Conservation (phyloP, 1,140 invertebrate species). For the Aphelinus certus region DNA sequence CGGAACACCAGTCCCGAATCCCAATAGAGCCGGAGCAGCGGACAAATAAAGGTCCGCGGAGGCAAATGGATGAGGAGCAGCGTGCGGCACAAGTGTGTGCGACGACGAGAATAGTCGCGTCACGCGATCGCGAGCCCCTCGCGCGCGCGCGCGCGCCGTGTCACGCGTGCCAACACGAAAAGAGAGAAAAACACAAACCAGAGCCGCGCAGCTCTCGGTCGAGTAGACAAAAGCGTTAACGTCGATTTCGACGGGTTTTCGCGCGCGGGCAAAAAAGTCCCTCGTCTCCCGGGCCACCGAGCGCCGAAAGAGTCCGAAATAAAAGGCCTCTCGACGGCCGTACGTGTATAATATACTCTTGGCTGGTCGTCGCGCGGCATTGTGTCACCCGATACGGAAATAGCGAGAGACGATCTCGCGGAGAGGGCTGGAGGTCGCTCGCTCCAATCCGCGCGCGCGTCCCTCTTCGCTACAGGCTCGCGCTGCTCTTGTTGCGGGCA, state of each 20-base stretch:
- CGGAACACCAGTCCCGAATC: not conserved
- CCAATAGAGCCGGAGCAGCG: constrained; percentile 5
- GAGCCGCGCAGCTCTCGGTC: constrained; percentile 17
- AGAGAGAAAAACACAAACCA: constrained; percentile 15
- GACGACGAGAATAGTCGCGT: constrained; percentile 30
- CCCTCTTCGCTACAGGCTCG: not conserved
- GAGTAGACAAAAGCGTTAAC: constrained; percentile 45
- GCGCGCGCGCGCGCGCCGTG: constrained; percentile 7
- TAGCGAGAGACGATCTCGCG: not conserved
- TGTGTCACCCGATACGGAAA: constrained; percentile 28
- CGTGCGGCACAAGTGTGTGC: constrained; percentile 10
- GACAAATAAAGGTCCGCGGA: not conserved
- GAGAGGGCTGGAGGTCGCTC: not conserved
- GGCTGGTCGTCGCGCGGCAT: constrained; percentile 13
- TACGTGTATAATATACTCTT: not conserved
- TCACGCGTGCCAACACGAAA: constrained; percentile 19
- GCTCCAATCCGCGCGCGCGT: too few species aligned
- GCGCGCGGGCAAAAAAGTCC: constrained; percentile 17
- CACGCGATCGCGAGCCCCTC: too few species aligned
- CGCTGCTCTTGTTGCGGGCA: constrained; percentile 2
- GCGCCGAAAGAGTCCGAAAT: not conserved
- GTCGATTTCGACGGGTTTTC: constrained; percentile 40
- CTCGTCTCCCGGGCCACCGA: not conserved
- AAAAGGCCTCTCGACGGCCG: too few species aligned
- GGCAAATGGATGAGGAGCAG: not conserved